phyloP scores from a whole-genome alignment of 2,113 vertebrate species.

The Orycteropus afer region DNA sequence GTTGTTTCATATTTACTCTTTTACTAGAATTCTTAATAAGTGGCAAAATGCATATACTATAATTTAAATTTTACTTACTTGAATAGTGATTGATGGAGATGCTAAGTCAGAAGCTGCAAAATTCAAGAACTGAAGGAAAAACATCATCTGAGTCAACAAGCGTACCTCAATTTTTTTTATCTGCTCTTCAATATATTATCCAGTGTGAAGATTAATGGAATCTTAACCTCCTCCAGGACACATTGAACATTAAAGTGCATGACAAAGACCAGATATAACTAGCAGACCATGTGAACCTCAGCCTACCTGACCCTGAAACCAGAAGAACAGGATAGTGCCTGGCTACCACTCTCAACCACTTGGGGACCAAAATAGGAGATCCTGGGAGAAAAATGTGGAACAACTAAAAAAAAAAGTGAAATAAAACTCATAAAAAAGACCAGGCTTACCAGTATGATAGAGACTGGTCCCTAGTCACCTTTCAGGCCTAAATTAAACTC shows the following conservation, averaged over 20 bases:
- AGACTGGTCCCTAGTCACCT: no score
- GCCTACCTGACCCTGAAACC: no score
- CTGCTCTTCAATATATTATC: neutral
- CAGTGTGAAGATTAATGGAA: neutral
- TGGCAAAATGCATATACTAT: neutral
- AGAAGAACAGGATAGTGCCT: no score
- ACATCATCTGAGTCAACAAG: neutral
- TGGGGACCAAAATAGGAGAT: no score
- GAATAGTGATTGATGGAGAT: neutral
- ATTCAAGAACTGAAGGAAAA: neutral
- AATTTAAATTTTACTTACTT: neutral
- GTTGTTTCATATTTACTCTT: neutral
- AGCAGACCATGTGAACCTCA: no score
- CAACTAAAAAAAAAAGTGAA: no score
- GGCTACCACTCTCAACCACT: no score
- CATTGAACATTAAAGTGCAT: neutral
- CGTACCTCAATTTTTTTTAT: neutral
- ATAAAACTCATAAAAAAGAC: no score
- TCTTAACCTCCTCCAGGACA: neutral
- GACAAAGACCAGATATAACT: constrained; percentile 14
- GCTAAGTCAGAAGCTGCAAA: neutral
- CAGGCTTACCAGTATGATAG: no score
- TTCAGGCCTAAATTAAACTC: no score
- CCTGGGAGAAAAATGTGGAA: no score
- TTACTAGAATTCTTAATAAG: constrained; percentile 39